Base-by-base conservation (phyloP, 2,113 vertebrate genomes). In the Falco punctatus region DNA sequence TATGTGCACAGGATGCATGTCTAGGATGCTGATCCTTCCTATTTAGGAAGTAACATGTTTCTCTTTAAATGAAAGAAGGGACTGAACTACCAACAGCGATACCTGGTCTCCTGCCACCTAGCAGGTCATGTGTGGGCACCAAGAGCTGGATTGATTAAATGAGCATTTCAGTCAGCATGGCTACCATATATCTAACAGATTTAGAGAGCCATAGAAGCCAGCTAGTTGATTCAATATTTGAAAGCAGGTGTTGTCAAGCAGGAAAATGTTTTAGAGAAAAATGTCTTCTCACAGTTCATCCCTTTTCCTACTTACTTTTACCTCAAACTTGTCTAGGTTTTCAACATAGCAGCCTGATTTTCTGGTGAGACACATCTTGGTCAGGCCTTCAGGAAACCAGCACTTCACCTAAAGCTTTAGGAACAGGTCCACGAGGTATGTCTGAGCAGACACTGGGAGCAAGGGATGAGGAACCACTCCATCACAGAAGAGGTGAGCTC, bases 401-500 rank as follows among this genome's bases (percentile, higher is more conserved):
- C 0, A 3, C 11, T 58, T 81, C 42, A 22, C 5, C 22, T 32
- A 78, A 73, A 82, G 22, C 6, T 59, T 35, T 44, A 61, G 24
- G 26, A 80, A 33, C 13, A 85, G 6, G 7, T 22, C 23, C 23
- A n/a, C 14, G 6, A 55, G 10, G 19, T 62, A 30, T 67, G 12
- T 64, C 22, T 82, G n/a, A 57, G 27, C 24, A 89, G 35, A 66
- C 17, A 20, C 15, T 10, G 46, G 70, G 19, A 46, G 2, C 18
- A 40, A 7, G 19, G 8, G 3, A 7, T 0, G 1, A 67, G 38
- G 30, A 81, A 21, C 5, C 5, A 11, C 1, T 2, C 11, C 51
- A 15, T 35, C n/a, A 13, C 6, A 28, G 49, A 82, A 49, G 20
- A 86, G 17, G 5, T 23, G 21, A 89, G 32, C 11, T 49, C 27